A percentile compares a stretch with the other conserved stretches of the same genome.
phyloP scores from a whole-genome alignment of 2,113 vertebrate genomes.

The Garra rufa region DNA sequence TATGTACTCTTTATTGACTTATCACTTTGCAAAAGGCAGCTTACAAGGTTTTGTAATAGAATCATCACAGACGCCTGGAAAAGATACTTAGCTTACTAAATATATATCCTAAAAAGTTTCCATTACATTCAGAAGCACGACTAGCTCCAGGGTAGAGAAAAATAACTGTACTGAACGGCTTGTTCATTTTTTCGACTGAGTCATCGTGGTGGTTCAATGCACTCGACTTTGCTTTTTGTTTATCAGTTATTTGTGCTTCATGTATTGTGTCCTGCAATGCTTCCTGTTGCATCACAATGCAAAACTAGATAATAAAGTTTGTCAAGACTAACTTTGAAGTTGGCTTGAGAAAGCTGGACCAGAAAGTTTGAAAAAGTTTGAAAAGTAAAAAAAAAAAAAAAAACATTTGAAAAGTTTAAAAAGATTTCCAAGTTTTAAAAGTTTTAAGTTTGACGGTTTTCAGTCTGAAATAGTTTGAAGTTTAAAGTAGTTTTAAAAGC shows the following conservation, averaged over 20 bases:
- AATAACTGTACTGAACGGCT: neutral
- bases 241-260: neutral
- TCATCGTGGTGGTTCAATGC: neutral
- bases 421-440: too few relatives aligned
- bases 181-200: neutral
- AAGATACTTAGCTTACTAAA: neutral
- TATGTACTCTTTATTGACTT: neutral
- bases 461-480: too few relatives aligned
- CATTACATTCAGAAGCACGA: neutral
- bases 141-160: neutral
- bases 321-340: too few relatives aligned
- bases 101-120: neutral
- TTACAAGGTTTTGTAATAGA: neutral
- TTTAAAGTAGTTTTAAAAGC: too few relatives aligned
- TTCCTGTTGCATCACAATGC: neutral
- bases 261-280: neutral
- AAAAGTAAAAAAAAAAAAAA: too few relatives aligned
- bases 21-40: neutral
- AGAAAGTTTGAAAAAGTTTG: too few relatives aligned
- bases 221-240: neutral
- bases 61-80: neutral
- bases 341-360: too few relatives aligned
- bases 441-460: too few relatives aligned
- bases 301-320: too few relatives aligned
- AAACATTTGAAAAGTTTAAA: too few relatives aligned